Base-by-base conservation (phyloP, 2,797 vertebrate species). In the Pagetopsis macropterus region DNA sequence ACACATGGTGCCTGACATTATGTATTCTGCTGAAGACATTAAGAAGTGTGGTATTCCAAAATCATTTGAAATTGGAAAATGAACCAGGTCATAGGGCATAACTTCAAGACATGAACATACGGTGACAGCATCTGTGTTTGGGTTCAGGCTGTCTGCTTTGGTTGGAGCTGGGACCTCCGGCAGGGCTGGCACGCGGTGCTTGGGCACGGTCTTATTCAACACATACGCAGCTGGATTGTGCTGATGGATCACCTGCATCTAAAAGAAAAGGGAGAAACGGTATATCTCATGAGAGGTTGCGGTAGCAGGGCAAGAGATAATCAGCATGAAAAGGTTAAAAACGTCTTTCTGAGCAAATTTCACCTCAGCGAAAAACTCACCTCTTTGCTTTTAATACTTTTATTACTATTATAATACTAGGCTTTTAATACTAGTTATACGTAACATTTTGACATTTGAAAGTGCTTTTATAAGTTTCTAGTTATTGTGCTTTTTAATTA, bases 171-270 rank as follows among this genome's bases (percentile, higher is more conserved):
- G 76, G 40, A 91, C 76, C 72, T 94, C 91, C 2, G 86, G 67
- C 6, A 49, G 45, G 17, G 76, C 66, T 15, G 94, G n/a, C 16
- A 94, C 89, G 46, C 96, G 96, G 78, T 95, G 96, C 73, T 99
- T 99, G 69, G 94, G 92, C 0, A 95, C 85, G 49, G 94, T 95
- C 49, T 99, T 99, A 87, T 98, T 99, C 51, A 99, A 92, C 83
- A 98, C 97, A 0, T 99, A 99, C n/a, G 96, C 90, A 17, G 96
- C 96, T 0, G 97, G 86, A 45, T 91, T 93, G 89, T 97, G 94
- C 23, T 95, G 96, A 86, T 97, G 97, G 70, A 97, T 93, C 40
- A 95, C 95, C 97, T 99, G 5, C 78, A 23, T 79, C 67, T n/a
- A 2, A 19, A 45, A 58, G 0, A 7, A 14, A 37, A 6, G 2